phyloP scores from a whole-genome alignment of 1,140 invertebrate species.

The Cherax quadricarinatus region DNA sequence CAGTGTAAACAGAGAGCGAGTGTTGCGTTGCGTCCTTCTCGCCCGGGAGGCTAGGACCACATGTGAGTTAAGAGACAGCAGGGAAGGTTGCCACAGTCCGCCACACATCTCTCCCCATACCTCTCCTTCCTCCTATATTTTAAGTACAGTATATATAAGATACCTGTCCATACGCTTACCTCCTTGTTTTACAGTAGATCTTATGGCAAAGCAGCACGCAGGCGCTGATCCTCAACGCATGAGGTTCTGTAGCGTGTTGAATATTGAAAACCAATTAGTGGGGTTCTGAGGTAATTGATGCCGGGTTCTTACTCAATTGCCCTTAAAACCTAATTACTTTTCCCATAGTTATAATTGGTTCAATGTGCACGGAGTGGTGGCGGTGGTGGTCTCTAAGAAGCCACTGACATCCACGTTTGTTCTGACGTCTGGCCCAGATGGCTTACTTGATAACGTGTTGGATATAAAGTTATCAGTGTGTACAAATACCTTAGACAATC shows the following conservation, averaged over 20 bases:
- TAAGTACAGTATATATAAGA: background rate
- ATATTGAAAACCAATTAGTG: too few species aligned
- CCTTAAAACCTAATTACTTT: background rate
- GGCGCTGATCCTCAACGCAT: too few species aligned
- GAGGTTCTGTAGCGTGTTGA: too few species aligned
- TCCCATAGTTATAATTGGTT: background rate
- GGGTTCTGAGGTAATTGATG: background rate
- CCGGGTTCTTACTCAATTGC: background rate
- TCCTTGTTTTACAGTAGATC: background rate
- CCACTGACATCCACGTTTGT: background rate
- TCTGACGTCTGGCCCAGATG: background rate
- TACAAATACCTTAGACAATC: too few species aligned
- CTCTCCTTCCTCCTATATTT: background rate
- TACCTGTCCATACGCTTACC: background rate
- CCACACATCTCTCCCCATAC: background rate
- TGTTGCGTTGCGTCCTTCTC: background rate
- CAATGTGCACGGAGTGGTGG: background rate
- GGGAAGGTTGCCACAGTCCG: background rate
- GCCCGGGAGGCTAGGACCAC: conserved; percentile 14
- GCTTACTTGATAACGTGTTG: too few species aligned
- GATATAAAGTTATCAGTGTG: too few species aligned
- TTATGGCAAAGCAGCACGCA: too few species aligned
- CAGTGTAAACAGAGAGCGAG: background rate
- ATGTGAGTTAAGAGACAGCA: conserved; percentile 34
- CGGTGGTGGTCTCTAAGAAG: background rate